These are phyloP conservation scores for Papilio glaucus DNA, from an alignment of 1,140 invertebrate species.

Conservation along the genomic window DNA sequence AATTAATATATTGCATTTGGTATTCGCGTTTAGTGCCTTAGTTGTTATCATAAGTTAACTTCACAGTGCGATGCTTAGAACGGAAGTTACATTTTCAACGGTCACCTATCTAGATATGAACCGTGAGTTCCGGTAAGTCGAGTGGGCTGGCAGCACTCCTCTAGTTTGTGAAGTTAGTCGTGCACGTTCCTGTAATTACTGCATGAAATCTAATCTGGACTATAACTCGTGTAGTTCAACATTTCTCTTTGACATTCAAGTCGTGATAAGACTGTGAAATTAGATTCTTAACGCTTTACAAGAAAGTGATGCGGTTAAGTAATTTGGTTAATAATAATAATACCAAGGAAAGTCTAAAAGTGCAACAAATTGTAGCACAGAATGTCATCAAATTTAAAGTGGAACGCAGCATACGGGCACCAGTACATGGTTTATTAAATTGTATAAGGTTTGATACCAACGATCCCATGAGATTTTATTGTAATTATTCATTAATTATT, in stretches of 20 bases:
- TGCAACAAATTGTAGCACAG: no score
- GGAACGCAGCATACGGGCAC: no score
- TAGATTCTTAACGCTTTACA: neutral
- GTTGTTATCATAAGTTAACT: neutral
- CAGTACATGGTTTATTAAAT: no score
- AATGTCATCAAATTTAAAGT: no score
- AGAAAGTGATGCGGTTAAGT: neutral
- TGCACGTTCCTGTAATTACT: constrained; percentile 4
- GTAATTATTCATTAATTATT: no score
- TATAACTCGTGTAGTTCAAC: neutral
- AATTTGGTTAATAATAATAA: no score
- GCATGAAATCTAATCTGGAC: neutral
- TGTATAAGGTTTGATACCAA: no score
- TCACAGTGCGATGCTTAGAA: neutral
- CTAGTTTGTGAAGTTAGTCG: neutral
- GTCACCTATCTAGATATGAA: neutral
- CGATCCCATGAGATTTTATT: no score
- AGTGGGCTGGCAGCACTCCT: neutral
- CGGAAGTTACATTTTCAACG: constrained; percentile 4
- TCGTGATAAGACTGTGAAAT: neutral
- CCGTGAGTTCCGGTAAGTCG: constrained; percentile 3
- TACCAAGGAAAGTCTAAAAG: no score
- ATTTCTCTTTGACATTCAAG: neutral
- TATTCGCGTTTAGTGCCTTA: neutral
- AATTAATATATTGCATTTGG: neutral